These are phyloP conservation scores for Hippopotamus amphibius DNA, from an alignment of 2,113 vertebrate genomes.

Conservation along the genomic window DNA sequence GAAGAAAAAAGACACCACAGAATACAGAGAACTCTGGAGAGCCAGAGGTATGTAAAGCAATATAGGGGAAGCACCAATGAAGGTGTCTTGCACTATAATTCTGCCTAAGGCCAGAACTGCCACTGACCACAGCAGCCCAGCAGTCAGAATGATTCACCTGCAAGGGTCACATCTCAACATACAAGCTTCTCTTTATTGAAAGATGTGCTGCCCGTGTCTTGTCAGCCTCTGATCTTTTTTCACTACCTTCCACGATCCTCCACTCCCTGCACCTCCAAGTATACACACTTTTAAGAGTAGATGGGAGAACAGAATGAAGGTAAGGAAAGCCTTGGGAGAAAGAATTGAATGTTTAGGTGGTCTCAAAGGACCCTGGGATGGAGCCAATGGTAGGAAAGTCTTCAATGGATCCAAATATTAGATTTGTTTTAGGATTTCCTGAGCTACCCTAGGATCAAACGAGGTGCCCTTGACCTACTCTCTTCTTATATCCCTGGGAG, in stretches of 20 bases:
- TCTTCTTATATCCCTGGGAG: background rate
- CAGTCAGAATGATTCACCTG: conserved; percentile 24
- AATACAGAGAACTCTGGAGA: background rate
- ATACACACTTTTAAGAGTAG: background rate
- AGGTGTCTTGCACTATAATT: background rate
- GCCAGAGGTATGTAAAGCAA: background rate
- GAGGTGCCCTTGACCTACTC: background rate
- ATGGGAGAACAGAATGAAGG: background rate
- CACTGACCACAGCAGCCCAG: background rate
- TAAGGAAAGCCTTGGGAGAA: background rate
- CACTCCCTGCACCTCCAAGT: background rate
- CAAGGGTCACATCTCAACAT: background rate
- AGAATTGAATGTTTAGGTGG: background rate
- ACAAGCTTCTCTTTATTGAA: background rate
- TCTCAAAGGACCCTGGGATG: background rate
- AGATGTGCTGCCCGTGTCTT: background rate
- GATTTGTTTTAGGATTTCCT: background rate
- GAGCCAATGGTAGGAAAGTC: background rate
- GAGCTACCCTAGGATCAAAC: background rate
- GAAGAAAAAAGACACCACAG: background rate
- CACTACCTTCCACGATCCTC: background rate
- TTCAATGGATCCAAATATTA: background rate
- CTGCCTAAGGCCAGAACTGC: background rate
- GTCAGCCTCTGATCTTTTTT: background rate
- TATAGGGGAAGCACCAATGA: background rate